These are phyloP conservation scores for Trematomus loennbergii DNA, from an alignment of 2,113 vertebrate genomes.

Conservation along the genomic window DNA sequence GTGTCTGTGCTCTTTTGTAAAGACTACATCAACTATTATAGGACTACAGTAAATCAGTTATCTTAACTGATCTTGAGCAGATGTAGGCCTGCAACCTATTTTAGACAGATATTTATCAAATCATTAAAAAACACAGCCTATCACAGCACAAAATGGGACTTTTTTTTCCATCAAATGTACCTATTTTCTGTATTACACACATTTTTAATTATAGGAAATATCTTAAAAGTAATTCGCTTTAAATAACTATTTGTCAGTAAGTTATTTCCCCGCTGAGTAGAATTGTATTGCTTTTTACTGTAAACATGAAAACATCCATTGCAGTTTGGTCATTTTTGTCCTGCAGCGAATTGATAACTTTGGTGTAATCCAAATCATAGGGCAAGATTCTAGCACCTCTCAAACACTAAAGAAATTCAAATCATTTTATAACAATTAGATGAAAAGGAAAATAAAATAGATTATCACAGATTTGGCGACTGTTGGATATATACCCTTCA, in stretches of 20 bases:
- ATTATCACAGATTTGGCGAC: not conserved
- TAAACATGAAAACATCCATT: not conserved
- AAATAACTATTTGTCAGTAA: not conserved
- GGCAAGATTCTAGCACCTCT: not conserved
- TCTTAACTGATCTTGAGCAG: not conserved
- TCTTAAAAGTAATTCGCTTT: not conserved
- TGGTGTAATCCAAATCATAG: not conserved
- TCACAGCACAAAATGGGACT: too few relatives aligned
- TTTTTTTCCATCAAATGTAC: not conserved
- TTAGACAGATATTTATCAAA: not conserved
- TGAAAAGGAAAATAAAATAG: not conserved
- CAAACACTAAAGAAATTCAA: not conserved
- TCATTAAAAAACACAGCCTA: not conserved
- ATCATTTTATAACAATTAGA: not conserved
- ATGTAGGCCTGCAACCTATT: not conserved
- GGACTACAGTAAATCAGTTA: not conserved
- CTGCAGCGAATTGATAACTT: not conserved
- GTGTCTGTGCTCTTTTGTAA: not conserved
- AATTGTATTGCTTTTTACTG: not conserved
- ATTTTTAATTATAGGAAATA: not conserved
- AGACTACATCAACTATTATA: not conserved
- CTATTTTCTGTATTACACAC: not conserved
- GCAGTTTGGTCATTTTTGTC: not conserved
- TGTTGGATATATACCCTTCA: not conserved
- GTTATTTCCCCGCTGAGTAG: too few relatives aligned